Evolutionary conservation across 2,113 vertebrate genomes (phyloP).

Genomic region (Chloropsis cyanopogon): DNA sequence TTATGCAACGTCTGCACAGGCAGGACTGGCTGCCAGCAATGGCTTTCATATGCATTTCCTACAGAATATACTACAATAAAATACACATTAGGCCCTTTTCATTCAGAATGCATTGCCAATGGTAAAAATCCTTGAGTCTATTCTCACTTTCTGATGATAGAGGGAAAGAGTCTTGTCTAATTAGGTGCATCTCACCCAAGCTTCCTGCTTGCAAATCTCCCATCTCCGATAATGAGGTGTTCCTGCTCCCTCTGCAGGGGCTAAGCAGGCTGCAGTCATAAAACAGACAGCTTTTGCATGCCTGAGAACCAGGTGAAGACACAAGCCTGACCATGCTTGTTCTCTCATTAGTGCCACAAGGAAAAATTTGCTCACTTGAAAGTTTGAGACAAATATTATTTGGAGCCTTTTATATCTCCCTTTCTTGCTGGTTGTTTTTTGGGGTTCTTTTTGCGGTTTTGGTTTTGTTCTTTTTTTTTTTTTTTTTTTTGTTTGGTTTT

Average conservation of each 20-base stretch:
- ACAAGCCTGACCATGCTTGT: neutral
- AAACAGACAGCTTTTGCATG: neutral
- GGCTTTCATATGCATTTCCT: neutral
- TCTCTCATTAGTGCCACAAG: neutral
- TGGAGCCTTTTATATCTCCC: neutral
- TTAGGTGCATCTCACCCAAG: neutral
- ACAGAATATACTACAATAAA: neutral
- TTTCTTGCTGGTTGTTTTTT: neutral
- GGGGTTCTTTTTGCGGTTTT: rapidly evolving
- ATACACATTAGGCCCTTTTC: neutral
- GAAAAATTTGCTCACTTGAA: neutral
- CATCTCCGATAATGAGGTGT: constrained; percentile 47
- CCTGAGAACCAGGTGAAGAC: neutral
- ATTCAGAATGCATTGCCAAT: neutral
- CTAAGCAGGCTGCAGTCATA: constrained; percentile 48
- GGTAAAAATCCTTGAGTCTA: neutral
- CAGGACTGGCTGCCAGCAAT: neutral
- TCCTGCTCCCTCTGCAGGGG: constrained; percentile 66
- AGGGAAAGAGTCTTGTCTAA: neutral
- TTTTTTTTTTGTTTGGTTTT: no score
- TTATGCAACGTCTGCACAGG: neutral
- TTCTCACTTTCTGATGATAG: neutral
- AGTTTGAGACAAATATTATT: neutral
- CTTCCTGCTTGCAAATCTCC: constrained; percentile 9
- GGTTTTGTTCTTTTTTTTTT: no score